These are phyloP conservation scores for Ptychochromis oligacanthus DNA, from an alignment of 2,113 vertebrate species.

Conservation along the genomic window DNA sequence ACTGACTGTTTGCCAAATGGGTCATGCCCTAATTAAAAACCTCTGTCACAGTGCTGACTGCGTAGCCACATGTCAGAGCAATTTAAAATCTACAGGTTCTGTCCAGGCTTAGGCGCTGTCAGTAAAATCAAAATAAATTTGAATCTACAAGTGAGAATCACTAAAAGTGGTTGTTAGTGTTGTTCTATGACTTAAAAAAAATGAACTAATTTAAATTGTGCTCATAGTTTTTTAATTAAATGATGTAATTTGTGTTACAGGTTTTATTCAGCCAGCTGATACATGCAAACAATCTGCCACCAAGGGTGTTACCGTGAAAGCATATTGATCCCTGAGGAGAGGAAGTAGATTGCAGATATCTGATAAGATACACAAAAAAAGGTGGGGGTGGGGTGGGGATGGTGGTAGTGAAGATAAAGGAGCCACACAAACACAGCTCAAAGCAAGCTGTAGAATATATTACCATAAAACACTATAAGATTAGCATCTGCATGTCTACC, in stretches of 20 bases:
- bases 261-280: not conserved
- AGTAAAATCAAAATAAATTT: not conserved
- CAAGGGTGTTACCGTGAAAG: not conserved
- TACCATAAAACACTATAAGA: not conserved
- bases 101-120: not conserved
- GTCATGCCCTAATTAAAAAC: not conserved
- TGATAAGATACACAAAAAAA: not conserved
- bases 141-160: not conserved
- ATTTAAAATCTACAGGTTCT: not conserved
- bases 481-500: too few relatives aligned
- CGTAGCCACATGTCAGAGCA: not conserved
- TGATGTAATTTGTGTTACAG: not conserved
- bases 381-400: too few relatives aligned
- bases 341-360: not conserved
- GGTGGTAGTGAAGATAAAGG: not conserved
- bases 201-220: not conserved
- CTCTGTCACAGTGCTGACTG: not conserved
- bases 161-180: not conserved
- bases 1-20: not conserved
- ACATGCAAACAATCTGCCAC: not conserved
- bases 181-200: not conserved
- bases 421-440: not conserved
- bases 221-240: not conserved
- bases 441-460: not conserved
- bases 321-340: slow-evolving; percentile 10